Conservation (phyloP, 2,113 vertebrate genomes). For the Psilopsiagon aurifrons region DNA sequence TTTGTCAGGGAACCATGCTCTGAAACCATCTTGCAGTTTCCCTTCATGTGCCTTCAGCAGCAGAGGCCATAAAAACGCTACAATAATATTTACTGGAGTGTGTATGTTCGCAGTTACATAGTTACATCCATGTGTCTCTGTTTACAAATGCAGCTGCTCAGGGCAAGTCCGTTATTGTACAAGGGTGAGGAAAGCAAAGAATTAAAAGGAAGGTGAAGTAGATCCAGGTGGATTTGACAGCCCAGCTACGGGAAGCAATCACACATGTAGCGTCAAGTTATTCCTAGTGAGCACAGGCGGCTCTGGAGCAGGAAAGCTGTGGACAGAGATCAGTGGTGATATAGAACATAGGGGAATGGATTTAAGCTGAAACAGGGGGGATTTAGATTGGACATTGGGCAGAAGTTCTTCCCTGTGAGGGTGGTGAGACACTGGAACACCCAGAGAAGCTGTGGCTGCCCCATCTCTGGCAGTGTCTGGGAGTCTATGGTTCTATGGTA, state of each 20-base stretch:
- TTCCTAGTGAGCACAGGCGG: background rate
- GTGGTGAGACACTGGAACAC: background rate
- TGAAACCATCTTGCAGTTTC: constrained; percentile 43
- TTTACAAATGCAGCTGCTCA: constrained; percentile 63
- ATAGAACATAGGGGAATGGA: background rate
- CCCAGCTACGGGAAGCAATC: background rate
- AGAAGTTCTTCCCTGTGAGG: background rate
- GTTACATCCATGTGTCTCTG: constrained; percentile 58
- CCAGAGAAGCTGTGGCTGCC: background rate
- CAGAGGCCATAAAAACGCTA: constrained; percentile 61
- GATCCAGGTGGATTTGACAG: background rate
- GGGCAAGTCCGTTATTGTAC: background rate
- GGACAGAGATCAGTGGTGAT: background rate
- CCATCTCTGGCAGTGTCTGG: background rate
- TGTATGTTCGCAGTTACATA: constrained; percentile 49
- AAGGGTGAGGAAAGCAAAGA: background rate
- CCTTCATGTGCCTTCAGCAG: constrained; percentile 35
- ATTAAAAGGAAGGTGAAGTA: background rate
- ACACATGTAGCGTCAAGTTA: background rate
- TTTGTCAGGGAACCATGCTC: constrained; percentile 45
- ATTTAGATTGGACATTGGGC: background rate
- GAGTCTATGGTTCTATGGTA: background rate
- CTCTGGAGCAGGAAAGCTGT: background rate
- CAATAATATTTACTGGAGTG: constrained; percentile 68
- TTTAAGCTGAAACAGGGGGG: background rate